Base-by-base conservation (phyloP, 2,113 vertebrate genomes). In the Grallaria varia region DNA sequence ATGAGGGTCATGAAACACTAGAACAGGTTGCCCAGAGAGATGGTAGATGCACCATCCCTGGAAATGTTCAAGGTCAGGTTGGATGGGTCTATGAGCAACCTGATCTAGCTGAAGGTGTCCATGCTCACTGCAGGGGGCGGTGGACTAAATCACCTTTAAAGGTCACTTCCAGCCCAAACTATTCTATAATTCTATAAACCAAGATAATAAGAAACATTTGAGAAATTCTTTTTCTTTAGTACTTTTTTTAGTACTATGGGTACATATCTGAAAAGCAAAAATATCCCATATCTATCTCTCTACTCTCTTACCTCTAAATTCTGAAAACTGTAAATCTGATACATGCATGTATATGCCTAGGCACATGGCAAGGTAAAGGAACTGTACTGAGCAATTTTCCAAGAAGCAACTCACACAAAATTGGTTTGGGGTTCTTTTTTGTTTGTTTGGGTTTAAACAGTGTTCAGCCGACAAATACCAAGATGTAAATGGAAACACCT, bases 321-420 rank as follows among this genome's bases (percentile, higher is more conserved):
- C 37, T 87, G 40, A 84, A 60, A 79, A 39, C 13, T 44, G 14
- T 47, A 44, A 50, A 74, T 55, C 3, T 7, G 53, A 74, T 16
- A 56, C 8, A 39, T 19, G 12, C 20, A 42, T 0, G 0, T 6
- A 49, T 4, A 3, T 33, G 27, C 24, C 63, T 60, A 85, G 15
- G 63, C 3, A 4, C 20, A 81, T 27, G 47, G 8, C 47, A 89
- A 84, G 15, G 11, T 33, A 89, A 80, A 40, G 23, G 39, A 82
- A 67, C 19, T 25, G 15, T 25, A 84, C 6, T 18, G 5, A 90
- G 35, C 14, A 49, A 23, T 75, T 52, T 83, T 82, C 52, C 44
- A 68, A 42, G 40, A 79, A 45, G n/a, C 15, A 85, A 64, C 30
- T 60, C 24, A 22, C 28, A 79, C 6, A 63, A 27, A 68, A 4